These are phyloP conservation scores for Azemiops feae DNA, from an alignment of 2,113 vertebrate genomes.

Conservation along the genomic window DNA sequence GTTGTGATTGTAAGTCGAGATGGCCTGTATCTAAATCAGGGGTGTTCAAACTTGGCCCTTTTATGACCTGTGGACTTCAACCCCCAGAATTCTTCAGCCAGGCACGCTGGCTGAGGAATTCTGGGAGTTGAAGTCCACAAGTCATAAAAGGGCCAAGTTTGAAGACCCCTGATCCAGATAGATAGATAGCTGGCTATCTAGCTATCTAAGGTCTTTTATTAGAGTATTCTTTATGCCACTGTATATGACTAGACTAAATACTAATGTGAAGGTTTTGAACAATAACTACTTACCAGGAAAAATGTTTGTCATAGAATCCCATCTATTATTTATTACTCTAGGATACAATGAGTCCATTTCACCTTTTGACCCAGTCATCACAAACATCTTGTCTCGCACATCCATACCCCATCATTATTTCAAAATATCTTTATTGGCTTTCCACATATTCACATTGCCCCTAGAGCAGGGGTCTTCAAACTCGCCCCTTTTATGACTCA, in stretches of 20 bases:
- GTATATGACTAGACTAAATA: not conserved
- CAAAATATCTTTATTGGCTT: not conserved
- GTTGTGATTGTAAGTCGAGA: too few relatives aligned
- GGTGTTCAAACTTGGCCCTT: too few relatives aligned
- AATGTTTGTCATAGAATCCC: not conserved
- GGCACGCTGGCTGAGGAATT: too few relatives aligned
- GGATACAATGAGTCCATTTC: not conserved
- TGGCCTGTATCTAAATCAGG: too few relatives aligned
- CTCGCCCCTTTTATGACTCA: too few relatives aligned
- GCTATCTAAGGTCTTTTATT: not conserved
- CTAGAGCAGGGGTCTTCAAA: not conserved
- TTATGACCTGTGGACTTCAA: too few relatives aligned
- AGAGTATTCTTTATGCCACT: not conserved
- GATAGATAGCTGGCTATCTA: not conserved
- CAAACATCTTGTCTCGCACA: not conserved
- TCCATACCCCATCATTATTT: not conserved
- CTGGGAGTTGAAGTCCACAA: too few relatives aligned
- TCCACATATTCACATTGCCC: not conserved
- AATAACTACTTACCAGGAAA: not conserved
- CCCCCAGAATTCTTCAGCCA: too few relatives aligned
- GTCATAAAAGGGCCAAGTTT: too few relatives aligned
- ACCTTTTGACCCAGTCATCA: not conserved
- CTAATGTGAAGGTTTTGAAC: not conserved
- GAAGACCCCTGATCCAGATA: too few relatives aligned
- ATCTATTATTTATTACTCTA: slow-evolving; percentile 1